Evolutionary conservation across 2,888 invertebrate genomes (phyloP).

Genomic region (Hofmannophila pseudospretella): DNA sequence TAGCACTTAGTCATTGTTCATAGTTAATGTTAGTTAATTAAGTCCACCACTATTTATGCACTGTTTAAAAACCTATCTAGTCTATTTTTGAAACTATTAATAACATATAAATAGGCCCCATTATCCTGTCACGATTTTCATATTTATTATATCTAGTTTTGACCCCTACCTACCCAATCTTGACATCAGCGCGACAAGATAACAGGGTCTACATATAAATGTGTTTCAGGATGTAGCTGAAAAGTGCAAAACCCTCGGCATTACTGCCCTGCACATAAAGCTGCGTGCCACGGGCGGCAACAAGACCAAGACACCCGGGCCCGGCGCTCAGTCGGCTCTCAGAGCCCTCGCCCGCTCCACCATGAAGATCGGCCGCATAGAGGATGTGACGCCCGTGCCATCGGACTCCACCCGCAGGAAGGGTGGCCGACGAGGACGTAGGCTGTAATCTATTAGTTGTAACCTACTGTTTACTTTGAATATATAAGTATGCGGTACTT

Average conservation of each 20-base stretch:
- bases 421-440: conserved; percentile 99
- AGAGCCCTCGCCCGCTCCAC: conserved; percentile 98
- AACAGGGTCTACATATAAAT: too few species aligned
- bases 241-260: conserved; percentile 97
- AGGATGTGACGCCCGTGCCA: conserved; percentile 99
- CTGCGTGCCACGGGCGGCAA: conserved; percentile 99
- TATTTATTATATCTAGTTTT: too few species aligned
- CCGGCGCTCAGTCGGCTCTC: conserved; percentile 98
- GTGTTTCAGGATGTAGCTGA: conserved; percentile 96
- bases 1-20: too few species aligned
- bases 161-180: too few species aligned
- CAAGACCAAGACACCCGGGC: conserved; percentile 98
- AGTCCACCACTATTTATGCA: too few species aligned
- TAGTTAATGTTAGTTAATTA: too few species aligned
- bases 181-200: too few species aligned
- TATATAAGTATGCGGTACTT: conserved; percentile 56
- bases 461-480: conserved; percentile 64
- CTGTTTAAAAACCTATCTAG: too few species aligned
- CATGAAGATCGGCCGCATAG: conserved; percentile 99
- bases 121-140: too few species aligned
- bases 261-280: conserved; percentile 98
- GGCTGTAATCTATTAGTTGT: conserved; percentile 88
- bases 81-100: too few species aligned
- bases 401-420: conserved; percentile 99
- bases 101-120: too few species aligned